Percentiles rank a stretch among this genome's conserved stretches.
These are phyloP conservation scores for Chiridota heheva DNA, from an alignment of 35 echinoderm and acorn worm species.

Conservation along the genomic window DNA sequence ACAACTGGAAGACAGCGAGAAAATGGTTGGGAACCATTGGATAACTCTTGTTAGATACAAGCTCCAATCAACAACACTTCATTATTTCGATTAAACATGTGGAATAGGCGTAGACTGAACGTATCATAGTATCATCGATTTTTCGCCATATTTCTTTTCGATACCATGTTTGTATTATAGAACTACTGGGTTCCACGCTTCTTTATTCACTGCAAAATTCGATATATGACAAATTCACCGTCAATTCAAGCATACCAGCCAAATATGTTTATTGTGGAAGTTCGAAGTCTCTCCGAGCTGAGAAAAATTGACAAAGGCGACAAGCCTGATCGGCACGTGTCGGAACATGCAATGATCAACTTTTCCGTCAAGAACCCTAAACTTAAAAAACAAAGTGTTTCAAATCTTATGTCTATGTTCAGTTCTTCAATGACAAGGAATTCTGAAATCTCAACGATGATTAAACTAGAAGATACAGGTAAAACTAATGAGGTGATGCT, in stretches of 20 bases:
- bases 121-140: too few relatives aligned
- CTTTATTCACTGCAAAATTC: constrained; percentile 74
- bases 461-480: constrained; percentile 89
- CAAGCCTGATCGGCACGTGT: not conserved
- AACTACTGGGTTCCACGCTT: constrained; percentile 95
- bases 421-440: constrained; percentile 65
- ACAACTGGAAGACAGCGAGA: too few relatives aligned
- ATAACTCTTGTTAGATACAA: too few relatives aligned
- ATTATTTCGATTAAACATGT: too few relatives aligned
- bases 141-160: too few relatives aligned
- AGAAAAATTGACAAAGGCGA: constrained; percentile 8
- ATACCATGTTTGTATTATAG: constrained; percentile 44
- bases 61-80: too few relatives aligned
- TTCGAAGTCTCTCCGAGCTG: constrained; percentile 85
- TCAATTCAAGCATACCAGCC: constrained; percentile 57
- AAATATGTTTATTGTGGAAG: constrained; percentile 61
- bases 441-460: constrained; percentile 68
- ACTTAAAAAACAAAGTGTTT: constrained; percentile 66
- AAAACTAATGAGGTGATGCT: constrained; percentile 12
- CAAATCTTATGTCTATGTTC: constrained; percentile 96
- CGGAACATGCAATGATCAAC: not conserved
- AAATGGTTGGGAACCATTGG: too few relatives aligned
- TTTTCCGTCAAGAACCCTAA: constrained; percentile 35
- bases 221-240: constrained; percentile 32
- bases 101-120: too few relatives aligned